Percentiles rank a stretch among this genome's conserved stretches.
Evolutionary conservation across 2,888 invertebrate genomes (phyloP).

Genomic region (Uropetala carovei): DNA sequence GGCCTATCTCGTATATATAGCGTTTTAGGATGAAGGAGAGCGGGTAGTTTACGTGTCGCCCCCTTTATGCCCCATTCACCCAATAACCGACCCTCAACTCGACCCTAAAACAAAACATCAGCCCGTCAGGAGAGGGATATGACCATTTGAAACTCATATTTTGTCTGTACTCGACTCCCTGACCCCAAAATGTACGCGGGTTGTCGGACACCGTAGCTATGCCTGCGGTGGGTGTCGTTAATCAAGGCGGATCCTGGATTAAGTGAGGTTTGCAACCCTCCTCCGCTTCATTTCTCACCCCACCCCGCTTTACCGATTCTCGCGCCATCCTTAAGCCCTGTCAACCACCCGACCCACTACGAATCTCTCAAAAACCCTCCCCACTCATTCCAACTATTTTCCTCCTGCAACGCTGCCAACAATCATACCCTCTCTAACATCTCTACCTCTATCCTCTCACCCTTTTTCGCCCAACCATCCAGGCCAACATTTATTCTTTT

Average conservation of each 20-base stretch:
- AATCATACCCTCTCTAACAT: too few relatives aligned
- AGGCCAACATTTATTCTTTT: too few relatives aligned
- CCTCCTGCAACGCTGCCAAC: too few relatives aligned
- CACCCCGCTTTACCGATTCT: background rate
- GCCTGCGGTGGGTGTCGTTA: background rate
- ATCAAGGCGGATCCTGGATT: conserved; percentile 6
- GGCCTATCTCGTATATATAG: background rate
- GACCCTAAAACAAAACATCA: conserved; percentile 5
- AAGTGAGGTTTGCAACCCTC: conserved; percentile 2
- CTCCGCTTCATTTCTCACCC: background rate
- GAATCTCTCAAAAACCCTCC: too few relatives aligned
- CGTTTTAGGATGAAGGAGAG: background rate
- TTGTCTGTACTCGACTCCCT: conserved; percentile 1
- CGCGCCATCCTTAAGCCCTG: background rate
- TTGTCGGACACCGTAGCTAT: conserved; percentile 6
- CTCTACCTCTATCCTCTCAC: too few relatives aligned
- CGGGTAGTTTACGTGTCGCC: background rate
- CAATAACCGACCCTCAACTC: conserved; percentile 19
- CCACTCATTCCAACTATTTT: too few relatives aligned
- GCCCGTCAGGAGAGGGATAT: background rate
- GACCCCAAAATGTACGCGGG: conserved; percentile 15
- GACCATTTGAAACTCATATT: background rate
- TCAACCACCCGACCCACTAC: background rate
- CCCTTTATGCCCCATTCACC: background rate
- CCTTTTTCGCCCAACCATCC: too few relatives aligned